Evolutionary conservation across 2,888 invertebrate species (phyloP).

Genomic region (Encarsia formosa): DNA sequence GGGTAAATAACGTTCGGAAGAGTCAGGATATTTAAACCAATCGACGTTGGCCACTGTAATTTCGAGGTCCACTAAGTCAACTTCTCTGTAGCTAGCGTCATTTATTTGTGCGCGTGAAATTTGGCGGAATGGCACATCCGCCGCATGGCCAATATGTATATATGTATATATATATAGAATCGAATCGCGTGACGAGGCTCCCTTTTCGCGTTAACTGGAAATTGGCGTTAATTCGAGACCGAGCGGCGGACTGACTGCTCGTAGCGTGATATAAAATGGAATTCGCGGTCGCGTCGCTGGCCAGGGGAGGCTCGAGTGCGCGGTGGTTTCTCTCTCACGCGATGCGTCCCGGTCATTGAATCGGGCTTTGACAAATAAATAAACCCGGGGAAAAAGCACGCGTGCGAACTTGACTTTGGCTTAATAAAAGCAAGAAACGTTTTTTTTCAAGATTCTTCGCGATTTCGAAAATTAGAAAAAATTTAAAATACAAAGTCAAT

Average conservation of each 20-base stretch:
- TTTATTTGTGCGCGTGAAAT: conserved; percentile 30
- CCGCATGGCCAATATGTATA: too few species aligned
- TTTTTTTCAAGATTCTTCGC: too few species aligned
- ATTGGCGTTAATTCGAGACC: conserved; percentile 34
- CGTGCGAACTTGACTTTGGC: too few species aligned
- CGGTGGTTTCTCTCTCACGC: not conserved
- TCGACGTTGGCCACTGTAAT: conserved; percentile 18
- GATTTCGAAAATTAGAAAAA: too few species aligned
- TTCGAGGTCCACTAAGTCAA: conserved; percentile 16
- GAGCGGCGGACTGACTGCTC: conserved; percentile 27
- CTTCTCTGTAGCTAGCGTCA: not conserved
- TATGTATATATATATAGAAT: too few species aligned
- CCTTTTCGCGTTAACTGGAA: too few species aligned
- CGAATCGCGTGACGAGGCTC: conserved; percentile 19
- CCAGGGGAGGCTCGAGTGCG: conserved; percentile 11
- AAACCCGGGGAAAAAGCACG: conserved; percentile 15
- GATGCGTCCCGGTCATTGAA: conserved; percentile 31
- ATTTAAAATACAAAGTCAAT: too few species aligned
- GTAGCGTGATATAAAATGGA: conserved; percentile 38
- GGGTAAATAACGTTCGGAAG: too few species aligned
- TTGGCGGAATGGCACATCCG: conserved; percentile 26
- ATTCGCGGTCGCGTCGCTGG: conserved; percentile 31
- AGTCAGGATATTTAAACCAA: too few species aligned
- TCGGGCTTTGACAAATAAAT: conserved; percentile 38
- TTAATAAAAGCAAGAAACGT: too few species aligned